A percentile compares a stretch with the other conserved stretches of the same genome.
Conservation (phyloP, 2,797 vertebrate species). For the Macrochelys suwanniensis region DNA sequence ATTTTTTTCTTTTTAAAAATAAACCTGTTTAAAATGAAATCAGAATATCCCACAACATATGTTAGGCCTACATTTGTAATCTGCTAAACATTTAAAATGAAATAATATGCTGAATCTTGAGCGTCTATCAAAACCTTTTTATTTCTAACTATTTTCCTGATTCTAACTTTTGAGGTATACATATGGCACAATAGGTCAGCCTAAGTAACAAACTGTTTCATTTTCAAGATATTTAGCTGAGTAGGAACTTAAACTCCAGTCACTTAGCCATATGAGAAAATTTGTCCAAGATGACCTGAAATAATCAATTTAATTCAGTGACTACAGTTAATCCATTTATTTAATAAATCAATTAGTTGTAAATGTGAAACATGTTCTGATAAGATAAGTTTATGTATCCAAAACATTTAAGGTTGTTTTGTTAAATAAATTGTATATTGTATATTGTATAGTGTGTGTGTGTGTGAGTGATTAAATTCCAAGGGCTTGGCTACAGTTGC, state of each 20-base stretch:
- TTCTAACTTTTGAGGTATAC: not conserved
- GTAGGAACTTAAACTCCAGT: not conserved
- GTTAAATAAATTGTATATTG: not conserved
- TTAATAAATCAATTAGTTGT: not conserved
- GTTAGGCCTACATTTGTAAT: not conserved
- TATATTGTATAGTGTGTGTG: too few relatives aligned
- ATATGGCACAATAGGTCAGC: not conserved
- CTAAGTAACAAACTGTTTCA: not conserved
- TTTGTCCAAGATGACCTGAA: not conserved
- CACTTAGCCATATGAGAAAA: not conserved
- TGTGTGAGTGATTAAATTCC: too few relatives aligned
- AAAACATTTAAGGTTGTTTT: not conserved
- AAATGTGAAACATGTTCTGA: not conserved
- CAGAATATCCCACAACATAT: not conserved
- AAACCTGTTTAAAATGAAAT: not conserved
- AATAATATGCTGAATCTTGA: too few relatives aligned
- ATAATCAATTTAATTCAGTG: not conserved
- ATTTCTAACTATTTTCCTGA: not conserved
- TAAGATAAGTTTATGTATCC: not conserved
- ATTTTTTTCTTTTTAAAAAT: not conserved
- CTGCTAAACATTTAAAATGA: not conserved
- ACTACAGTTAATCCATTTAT: not conserved
- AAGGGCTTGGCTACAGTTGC: too few relatives aligned
- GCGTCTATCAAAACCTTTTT: not conserved
- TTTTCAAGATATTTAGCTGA: not conserved